A percentile compares a stretch with the other conserved stretches of the same genome.
Conservation (phyloP, 2,888 invertebrate genomes). For the Ptychoptera albimana region DNA sequence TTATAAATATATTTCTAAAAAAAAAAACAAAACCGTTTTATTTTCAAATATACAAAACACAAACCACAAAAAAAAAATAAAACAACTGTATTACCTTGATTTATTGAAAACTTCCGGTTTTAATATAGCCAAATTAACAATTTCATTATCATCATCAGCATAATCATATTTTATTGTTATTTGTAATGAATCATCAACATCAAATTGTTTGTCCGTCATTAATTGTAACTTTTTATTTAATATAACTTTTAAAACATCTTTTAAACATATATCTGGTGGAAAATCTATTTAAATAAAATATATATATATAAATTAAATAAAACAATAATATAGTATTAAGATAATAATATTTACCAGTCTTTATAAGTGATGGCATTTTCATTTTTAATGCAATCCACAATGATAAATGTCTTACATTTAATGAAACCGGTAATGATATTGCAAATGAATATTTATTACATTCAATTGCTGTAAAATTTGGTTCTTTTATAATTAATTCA, state of each 20-base stretch:
- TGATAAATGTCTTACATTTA: conserved; percentile 49
- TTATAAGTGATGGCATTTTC: conserved; percentile 17
- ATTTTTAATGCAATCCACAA: conserved; percentile 40
- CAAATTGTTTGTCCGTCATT: conserved; percentile 36
- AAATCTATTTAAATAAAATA: too few species aligned
- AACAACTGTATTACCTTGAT: too few species aligned
- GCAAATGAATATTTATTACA: conserved; percentile 48
- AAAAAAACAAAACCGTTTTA: too few species aligned
- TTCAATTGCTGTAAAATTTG: conserved; percentile 32
- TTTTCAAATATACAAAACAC: too few species aligned
- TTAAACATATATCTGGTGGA: conserved; percentile 38
- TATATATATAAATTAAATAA: too few species aligned
- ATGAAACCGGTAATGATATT: conserved; percentile 51
- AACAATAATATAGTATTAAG: conserved; percentile 8
- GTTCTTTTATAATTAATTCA: conserved; percentile 35
- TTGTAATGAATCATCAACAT: conserved; percentile 40
- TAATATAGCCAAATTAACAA: conserved; percentile 34
- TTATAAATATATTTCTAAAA: too few species aligned
- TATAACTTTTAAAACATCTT: conserved; percentile 68
- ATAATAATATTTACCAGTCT: conserved; percentile 7
- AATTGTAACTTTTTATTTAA: conserved; percentile 42
- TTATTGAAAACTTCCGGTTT: conserved; percentile 7
- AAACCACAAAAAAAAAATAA: too few species aligned
- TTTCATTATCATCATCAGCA: conserved; percentile 38
- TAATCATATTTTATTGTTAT: too few species aligned